Evolutionary conservation across 2,888 invertebrate genomes (phyloP).

Genomic region (Euphydryas editha): DNA sequence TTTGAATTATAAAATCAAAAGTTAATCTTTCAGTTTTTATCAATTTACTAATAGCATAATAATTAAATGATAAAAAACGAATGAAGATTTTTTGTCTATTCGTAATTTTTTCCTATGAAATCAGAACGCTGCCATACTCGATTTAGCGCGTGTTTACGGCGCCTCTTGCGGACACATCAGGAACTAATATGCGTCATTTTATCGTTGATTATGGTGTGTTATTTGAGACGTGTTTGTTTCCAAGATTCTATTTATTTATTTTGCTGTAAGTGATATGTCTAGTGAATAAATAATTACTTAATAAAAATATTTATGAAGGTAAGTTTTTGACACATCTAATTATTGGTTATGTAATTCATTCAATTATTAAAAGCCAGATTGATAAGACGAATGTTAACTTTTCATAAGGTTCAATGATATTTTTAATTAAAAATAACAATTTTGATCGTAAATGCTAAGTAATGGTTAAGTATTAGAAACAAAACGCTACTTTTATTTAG

Average conservation of each 20-base stretch:
- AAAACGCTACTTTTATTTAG: background rate
- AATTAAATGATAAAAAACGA: background rate
- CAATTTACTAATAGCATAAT: no score
- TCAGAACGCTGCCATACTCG: constrained; percentile 34
- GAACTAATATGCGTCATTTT: constrained; percentile 66
- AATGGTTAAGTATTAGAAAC: background rate
- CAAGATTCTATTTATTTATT: constrained; percentile 32
- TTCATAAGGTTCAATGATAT: constrained; percentile 3
- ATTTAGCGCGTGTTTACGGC: constrained; percentile 49
- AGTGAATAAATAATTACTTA: constrained; percentile 21
- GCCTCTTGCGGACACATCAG: constrained; percentile 53
- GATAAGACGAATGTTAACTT: constrained; percentile 51
- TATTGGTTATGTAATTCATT: constrained; percentile 68
- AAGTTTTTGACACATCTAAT: constrained; percentile 51
- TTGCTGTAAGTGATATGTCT: constrained; percentile 19
- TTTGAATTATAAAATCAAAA: no score
- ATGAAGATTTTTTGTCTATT: constrained; percentile 4
- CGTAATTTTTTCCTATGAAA: constrained; percentile 19
- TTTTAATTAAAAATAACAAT: background rate
- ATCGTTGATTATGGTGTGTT: constrained; percentile 46
- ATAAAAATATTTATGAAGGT: constrained; percentile 53
- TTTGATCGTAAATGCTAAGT: background rate
- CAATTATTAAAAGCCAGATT: constrained; percentile 47
- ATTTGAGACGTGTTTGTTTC: constrained; percentile 66
- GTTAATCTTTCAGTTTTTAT: no score